Evolutionary conservation across 30 jellyfish, hydroid and myxozoan genomes (phyloP), one percentile per base, ranked within the genome.

Genomic region (Aurelia sp.): DNA sequence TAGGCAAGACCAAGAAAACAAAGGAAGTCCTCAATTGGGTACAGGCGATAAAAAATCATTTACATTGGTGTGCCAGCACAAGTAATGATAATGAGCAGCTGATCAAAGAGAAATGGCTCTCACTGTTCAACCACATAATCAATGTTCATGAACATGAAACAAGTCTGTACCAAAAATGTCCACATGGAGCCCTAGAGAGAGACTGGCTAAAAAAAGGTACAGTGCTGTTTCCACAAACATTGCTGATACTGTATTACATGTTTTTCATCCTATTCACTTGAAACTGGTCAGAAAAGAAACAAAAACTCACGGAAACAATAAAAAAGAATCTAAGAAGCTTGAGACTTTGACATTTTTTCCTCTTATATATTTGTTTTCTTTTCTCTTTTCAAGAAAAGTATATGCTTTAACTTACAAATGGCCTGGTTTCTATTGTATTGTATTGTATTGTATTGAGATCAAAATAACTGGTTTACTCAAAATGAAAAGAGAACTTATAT

Each of bases 31-130:
- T 30, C 9, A 22, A 63, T 10, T 80, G 90, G 90, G 81, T 80
- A 30, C 72, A 48, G 22, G 16, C 74, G 12, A 80, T 63, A 38
- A 63, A 80, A 80, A 80, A 63, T 63, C 90, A 65, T 80, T 68
- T 80, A n/a, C 50, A 80, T 66, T 80, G 90, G 90, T 80, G 90
- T 52, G 90, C 90, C 20, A 22, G 73, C 6, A 30, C 90, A 13
- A 80, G 90, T 71, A 65, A 66, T 62, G 90, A 50, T 50, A 40
- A 67, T 65, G 77, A 44, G 12, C 71, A 35, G 64, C 81, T 80
- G 4, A 20, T 80, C 60, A 66, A 65, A 64, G 90, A 80, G 24
- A 80, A 80, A 33, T 80, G 82, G 90, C 68, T 63, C 0, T 63
- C 90, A 19, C 74, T 80, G 12, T 80, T 80, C 75, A 80, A 80